These are phyloP conservation scores for Hypomecis atomaria DNA, from an alignment of 2,888 invertebrate species.

Conservation along the genomic window DNA sequence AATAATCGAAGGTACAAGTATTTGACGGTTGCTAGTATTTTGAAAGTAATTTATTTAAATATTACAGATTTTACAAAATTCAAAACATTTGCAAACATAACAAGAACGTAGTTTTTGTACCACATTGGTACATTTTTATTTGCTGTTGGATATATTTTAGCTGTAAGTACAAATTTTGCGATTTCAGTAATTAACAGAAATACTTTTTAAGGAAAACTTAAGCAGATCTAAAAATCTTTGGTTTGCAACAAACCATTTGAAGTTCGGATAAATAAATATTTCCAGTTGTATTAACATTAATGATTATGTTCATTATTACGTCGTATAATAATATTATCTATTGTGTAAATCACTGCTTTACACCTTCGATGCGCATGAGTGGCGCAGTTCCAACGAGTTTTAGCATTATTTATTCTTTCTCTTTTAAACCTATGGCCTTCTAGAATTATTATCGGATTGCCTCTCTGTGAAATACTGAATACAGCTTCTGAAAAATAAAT, in stretches of 20 bases:
- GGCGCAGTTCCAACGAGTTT: slow-evolving; percentile 1
- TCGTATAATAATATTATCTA: slow-evolving; percentile 48
- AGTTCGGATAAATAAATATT: too few relatives aligned
- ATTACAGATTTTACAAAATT: too few relatives aligned
- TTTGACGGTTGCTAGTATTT: neutral
- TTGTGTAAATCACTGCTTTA: slow-evolving; percentile 42
- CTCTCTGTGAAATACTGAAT: neutral
- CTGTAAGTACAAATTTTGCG: too few relatives aligned
- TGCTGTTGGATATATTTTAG: too few relatives aligned
- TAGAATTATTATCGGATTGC: neutral
- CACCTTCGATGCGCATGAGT: neutral
- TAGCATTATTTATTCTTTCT: neutral
- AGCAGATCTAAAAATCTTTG: too few relatives aligned
- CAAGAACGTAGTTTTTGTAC: too few relatives aligned
- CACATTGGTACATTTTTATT: too few relatives aligned
- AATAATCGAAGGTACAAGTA: neutral
- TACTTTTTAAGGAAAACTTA: too few relatives aligned
- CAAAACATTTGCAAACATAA: too few relatives aligned
- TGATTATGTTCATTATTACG: slow-evolving; percentile 53
- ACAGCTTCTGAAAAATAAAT: slow-evolving; percentile 3
- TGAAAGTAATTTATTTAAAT: too few relatives aligned
- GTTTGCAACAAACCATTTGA: too few relatives aligned
- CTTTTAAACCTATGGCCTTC: slow-evolving; percentile 1
- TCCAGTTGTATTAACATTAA: slow-evolving; percentile 8
- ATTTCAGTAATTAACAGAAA: too few relatives aligned